phyloP scores from a whole-genome alignment of 2,888 invertebrate genomes.

The Tetramorium bicarinatum region DNA sequence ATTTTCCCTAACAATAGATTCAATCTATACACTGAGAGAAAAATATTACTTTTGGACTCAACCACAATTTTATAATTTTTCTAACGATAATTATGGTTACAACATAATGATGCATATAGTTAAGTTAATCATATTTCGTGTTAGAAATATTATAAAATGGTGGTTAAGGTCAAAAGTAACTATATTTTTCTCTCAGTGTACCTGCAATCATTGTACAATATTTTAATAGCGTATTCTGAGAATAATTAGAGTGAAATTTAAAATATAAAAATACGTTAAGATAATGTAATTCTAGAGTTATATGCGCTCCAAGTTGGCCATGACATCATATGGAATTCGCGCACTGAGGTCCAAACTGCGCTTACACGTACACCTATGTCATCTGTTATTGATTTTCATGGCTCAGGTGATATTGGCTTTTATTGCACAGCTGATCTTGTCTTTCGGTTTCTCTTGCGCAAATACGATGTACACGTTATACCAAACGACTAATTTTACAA shows the following conservation, averaged over 20 bases:
- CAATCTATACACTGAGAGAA: too few relatives aligned
- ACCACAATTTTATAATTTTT: too few relatives aligned
- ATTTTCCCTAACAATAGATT: neutral
- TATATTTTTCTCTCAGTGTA: too few relatives aligned
- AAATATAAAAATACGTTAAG: neutral
- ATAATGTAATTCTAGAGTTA: neutral
- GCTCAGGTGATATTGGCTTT: neutral
- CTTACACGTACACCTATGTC: neutral
- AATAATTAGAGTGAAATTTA: neutral
- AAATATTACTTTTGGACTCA: too few relatives aligned
- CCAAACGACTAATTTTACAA: neutral
- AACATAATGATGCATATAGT: too few relatives aligned
- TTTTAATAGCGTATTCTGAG: neutral
- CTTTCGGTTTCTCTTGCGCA: neutral
- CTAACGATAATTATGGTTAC: too few relatives aligned
- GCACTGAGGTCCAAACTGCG: neutral
- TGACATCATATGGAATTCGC: neutral
- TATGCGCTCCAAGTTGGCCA: neutral
- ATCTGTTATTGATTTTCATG: conserved; percentile 20
- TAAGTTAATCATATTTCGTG: too few relatives aligned
- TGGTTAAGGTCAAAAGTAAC: too few relatives aligned
- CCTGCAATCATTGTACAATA: neutral
- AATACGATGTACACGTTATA: neutral
- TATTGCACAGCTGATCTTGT: conserved; percentile 1
- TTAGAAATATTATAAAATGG: too few relatives aligned